Conservation (phyloP, 2,888 invertebrate genomes). For the Andrena praecox region DNA sequence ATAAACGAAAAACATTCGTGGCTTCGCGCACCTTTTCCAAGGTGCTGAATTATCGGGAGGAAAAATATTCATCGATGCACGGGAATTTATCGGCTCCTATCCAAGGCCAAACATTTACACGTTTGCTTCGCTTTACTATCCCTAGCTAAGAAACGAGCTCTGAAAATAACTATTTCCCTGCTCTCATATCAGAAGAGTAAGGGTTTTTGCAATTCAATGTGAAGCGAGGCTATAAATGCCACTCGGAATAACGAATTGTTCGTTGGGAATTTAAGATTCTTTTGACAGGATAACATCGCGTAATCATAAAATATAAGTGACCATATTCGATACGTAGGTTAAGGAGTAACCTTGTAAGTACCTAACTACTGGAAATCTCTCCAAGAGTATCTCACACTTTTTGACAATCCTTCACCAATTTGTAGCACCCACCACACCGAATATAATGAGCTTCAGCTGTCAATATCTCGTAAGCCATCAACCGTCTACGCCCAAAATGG, state of each 20-base stretch:
- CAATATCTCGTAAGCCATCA: too few relatives aligned
- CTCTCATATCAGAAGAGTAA: background rate
- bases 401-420: too few relatives aligned
- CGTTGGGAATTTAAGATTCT: background rate
- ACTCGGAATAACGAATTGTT: background rate
- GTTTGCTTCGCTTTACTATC: background rate
- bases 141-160: background rate
- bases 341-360: too few relatives aligned
- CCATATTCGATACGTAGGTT: background rate
- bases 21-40: slow-evolving; percentile 10
- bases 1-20: slow-evolving; percentile 27
- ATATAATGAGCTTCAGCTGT: too few relatives aligned
- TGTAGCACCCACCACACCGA: too few relatives aligned
- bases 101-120: slow-evolving; percentile 12
- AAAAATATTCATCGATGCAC: slow-evolving; percentile 47
- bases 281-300: background rate
- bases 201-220: background rate
- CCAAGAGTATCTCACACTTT: too few relatives aligned
- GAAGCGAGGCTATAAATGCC: background rate
- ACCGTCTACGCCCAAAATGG: too few relatives aligned
- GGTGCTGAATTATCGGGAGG: slow-evolving; percentile 16
- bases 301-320: background rate
- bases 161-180: background rate
- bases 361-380: too few relatives aligned
- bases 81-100: slow-evolving; percentile 27